These are phyloP conservation scores for Prenolepis imparis DNA, from an alignment of 2,888 invertebrate species.

Conservation along the genomic window DNA sequence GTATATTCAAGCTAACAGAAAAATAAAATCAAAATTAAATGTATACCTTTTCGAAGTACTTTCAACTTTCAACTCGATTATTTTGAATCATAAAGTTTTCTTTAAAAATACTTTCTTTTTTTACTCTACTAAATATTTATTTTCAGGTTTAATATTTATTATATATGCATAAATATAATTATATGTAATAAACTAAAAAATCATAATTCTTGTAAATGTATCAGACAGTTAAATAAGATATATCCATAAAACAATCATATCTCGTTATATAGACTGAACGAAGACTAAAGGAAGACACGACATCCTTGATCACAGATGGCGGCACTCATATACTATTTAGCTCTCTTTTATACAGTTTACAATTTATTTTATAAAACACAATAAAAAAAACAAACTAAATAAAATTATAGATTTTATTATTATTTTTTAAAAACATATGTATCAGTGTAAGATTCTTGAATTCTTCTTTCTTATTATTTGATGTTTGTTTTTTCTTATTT, in stretches of 20 bases:
- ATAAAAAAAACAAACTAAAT: background rate
- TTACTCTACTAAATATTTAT: background rate
- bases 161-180: background rate
- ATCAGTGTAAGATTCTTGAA: background rate
- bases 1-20: background rate
- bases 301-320: slow-evolving; percentile 74
- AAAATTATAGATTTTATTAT: background rate
- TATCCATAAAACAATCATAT: background rate
- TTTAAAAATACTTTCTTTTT: background rate
- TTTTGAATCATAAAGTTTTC: background rate
- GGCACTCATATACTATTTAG: slow-evolving; percentile 63
- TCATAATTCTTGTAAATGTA: background rate
- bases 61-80: background rate
- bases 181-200: slow-evolving; percentile 1
- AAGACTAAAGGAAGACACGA: slow-evolving; percentile 44
- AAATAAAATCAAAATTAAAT: background rate
- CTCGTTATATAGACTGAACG: slow-evolving; percentile 50
- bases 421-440: background rate
- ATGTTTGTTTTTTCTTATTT: background rate
- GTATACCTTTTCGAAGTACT: background rate
- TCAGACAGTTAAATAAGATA: background rate
- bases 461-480: background rate
- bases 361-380: slow-evolving; percentile 21
- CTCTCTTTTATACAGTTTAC: background rate
- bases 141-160: slow-evolving; percentile 11